phyloP scores from a whole-genome alignment of 2,888 invertebrate species.

The Teleiodes luculella region DNA sequence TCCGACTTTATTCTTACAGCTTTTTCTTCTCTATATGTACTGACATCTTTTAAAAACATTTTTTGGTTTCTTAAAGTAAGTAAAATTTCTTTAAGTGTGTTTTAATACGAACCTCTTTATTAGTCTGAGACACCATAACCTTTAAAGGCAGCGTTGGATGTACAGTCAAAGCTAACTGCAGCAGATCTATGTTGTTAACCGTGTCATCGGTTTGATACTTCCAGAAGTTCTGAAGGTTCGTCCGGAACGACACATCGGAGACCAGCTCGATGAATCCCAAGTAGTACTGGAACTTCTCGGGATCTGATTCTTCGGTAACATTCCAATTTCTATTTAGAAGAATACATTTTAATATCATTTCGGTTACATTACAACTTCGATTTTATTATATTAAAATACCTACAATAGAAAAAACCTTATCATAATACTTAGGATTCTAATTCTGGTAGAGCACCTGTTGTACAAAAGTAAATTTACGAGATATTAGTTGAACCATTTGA shows the following conservation, averaged over 20 bases:
- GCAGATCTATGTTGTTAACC: constrained; percentile 74
- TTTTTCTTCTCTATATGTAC: too few relatives aligned
- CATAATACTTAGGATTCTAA: too few relatives aligned
- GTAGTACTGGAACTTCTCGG: constrained; percentile 59
- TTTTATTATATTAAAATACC: too few relatives aligned
- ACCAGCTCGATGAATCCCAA: constrained; percentile 62
- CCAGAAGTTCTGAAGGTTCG: constrained; percentile 82
- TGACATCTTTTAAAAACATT: too few relatives aligned
- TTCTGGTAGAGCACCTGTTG: too few relatives aligned
- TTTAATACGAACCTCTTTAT: constrained; percentile 31
- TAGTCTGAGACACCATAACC: constrained; percentile 43
- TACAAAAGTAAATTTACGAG: too few relatives aligned
- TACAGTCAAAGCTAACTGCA: constrained; percentile 78
- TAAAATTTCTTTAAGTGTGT: neutral
- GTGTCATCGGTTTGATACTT: constrained; percentile 81
- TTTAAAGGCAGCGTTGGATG: constrained; percentile 51
- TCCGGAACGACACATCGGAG: constrained; percentile 65
- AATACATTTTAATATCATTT: too few relatives aligned
- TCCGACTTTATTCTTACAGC: too few relatives aligned
- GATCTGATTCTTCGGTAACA: constrained; percentile 53
- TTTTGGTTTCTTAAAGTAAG: too few relatives aligned
- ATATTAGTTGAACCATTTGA: too few relatives aligned
- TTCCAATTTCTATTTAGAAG: constrained; percentile 63
- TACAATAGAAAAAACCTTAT: too few relatives aligned
- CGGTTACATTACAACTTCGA: too few relatives aligned